Percentiles rank a stretch among this genome's conserved stretches.
phyloP scores from a whole-genome alignment of 2,113 vertebrate genomes.

The Pollachius pollachius region DNA sequence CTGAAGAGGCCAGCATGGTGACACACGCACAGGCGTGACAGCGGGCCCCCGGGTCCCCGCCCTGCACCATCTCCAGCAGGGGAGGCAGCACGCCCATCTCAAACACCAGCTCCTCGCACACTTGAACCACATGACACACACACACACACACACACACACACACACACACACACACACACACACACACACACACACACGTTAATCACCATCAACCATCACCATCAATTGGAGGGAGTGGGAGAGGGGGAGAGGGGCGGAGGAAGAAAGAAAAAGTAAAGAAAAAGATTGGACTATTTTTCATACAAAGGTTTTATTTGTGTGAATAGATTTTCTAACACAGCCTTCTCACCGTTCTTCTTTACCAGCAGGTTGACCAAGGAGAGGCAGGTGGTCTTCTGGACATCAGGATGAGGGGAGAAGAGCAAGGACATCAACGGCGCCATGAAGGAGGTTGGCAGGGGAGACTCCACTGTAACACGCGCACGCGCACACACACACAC shows the following conservation, averaged over 20 bases:
- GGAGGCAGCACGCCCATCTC: conserved; percentile 79
- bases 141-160: background rate
- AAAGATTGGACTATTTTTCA: no score
- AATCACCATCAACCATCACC: no score
- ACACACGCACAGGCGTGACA: conserved; percentile 79
- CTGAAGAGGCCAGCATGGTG: conserved; percentile 74
- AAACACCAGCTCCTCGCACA: conserved; percentile 72
- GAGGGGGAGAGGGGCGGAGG: no score
- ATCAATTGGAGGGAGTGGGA: no score
- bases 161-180: no score
- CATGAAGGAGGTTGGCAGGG: conserved; percentile 69
- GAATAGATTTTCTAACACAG: background rate
- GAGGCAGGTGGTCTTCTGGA: conserved; percentile 75
- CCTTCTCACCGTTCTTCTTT: conserved; percentile 74
- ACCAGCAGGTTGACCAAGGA: conserved; percentile 76
- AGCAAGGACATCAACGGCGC: conserved; percentile 71
- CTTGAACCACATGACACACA: conserved; percentile 40
- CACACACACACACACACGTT: no score
- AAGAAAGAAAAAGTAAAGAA: no score
- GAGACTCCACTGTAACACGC: conserved; percentile 56
- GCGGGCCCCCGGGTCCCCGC: conserved; percentile 72
- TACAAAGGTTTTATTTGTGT: no score
- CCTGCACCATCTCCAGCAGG: conserved; percentile 77
- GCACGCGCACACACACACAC: conserved; percentile 1
- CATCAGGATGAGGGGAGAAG: conserved; percentile 73